These are phyloP conservation scores for Aphaenogaster ashmeadi DNA, from an alignment of 1,140 invertebrate species.

Conservation along the genomic window DNA sequence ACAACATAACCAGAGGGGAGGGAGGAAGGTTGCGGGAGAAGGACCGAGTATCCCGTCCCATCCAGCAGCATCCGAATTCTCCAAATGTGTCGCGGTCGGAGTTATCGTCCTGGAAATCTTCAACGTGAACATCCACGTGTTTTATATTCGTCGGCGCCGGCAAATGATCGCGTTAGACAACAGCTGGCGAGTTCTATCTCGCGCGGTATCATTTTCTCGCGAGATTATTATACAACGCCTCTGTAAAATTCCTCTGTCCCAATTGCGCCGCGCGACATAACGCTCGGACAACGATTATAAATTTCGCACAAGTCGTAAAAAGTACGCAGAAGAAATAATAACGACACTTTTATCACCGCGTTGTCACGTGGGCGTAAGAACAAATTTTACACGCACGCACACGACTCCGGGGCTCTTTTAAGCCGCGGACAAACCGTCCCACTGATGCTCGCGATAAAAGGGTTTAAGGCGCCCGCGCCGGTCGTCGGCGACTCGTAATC, in stretches of 20 bases:
- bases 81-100: not conserved
- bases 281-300: slow-evolving; percentile 23
- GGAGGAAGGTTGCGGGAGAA: not conserved
- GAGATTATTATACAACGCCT: not conserved
- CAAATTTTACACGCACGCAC: not conserved
- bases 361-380: not conserved
- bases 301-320: slow-evolving; percentile 17
- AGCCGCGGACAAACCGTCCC: slow-evolving; percentile 5
- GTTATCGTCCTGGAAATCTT: not conserved
- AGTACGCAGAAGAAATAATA: slow-evolving; percentile 6
- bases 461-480: slow-evolving; percentile 3
- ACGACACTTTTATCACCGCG: slow-evolving; percentile 15
- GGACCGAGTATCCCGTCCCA: not conserved
- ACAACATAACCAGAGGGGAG: not conserved
- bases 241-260: not conserved
- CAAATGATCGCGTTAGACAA: not conserved
- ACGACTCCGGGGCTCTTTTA: not conserved
- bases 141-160: slow-evolving; percentile 3
- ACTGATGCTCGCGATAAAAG: slow-evolving; percentile 37
- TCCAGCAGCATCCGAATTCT: not conserved
- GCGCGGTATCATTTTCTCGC: not conserved
- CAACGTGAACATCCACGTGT: not conserved
- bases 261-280: not conserved
- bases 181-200: not conserved
- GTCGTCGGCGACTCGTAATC: slow-evolving; percentile 25